These are phyloP conservation scores for Mayetiola destructor DNA, from an alignment of 2,888 invertebrate genomes.

Conservation along the genomic window DNA sequence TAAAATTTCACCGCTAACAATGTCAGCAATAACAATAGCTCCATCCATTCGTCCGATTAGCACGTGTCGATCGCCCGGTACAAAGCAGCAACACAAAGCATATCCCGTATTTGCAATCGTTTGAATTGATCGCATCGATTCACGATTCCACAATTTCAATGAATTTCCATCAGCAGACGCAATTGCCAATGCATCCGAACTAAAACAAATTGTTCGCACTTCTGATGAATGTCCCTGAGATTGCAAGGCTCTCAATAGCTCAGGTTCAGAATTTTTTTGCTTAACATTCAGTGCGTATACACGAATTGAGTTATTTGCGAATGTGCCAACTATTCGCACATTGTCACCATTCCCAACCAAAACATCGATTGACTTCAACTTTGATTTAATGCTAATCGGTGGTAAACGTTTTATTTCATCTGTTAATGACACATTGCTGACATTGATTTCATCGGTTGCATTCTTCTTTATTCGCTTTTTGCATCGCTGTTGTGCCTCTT, in stretches of 20 bases:
- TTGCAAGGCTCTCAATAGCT: constrained; percentile 47
- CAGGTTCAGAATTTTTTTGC: constrained; percentile 42
- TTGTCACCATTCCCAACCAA: constrained; percentile 57
- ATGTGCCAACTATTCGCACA: constrained; percentile 47
- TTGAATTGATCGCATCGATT: constrained; percentile 51
- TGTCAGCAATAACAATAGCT: constrained; percentile 64
- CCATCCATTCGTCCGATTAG: constrained; percentile 79
- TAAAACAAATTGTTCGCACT: constrained; percentile 73
- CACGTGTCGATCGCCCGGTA: constrained; percentile 78
- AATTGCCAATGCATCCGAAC: constrained; percentile 78
- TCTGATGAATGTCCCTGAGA: constrained; percentile 80
- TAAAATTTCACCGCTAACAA: constrained; percentile 63
- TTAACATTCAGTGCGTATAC: constrained; percentile 42
- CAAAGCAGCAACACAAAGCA: constrained; percentile 61
- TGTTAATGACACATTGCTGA: constrained; percentile 40
- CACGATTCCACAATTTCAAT: constrained; percentile 83
- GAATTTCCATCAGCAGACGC: constrained; percentile 76
- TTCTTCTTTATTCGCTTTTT: constrained; percentile 62
- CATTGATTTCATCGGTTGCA: constrained; percentile 24
- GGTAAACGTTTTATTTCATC: constrained; percentile 61
- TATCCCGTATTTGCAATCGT: constrained; percentile 49
- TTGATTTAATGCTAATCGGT: constrained; percentile 48
- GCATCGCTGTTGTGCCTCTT: constrained; percentile 54
- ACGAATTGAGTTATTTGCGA: constrained; percentile 63
- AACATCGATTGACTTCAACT: constrained; percentile 55